Base-by-base conservation (phyloP, 1,140 invertebrate species). In the Eulimnadia texana region DNA sequence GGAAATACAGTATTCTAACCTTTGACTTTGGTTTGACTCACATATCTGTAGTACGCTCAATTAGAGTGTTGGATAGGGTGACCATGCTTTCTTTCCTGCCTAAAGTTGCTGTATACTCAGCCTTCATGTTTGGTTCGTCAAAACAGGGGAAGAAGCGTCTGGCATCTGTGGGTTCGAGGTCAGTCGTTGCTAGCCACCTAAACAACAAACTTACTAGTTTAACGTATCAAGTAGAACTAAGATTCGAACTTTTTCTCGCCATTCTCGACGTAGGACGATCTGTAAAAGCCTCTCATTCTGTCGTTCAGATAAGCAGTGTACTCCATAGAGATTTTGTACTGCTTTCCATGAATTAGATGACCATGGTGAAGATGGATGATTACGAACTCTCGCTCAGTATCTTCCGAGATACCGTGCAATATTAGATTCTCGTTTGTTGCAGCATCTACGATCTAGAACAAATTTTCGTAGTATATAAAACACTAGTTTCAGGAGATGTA, bases 101-200 rank as follows among this genome's bases (percentile, higher is more conserved):
- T 1, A 83, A 58, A 2, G 72, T 72, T 33, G 79, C 71, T 33
- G 68, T 69, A 66, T 80, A 82, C 24, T 69, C 76, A 0, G 79
- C 76, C 74, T 95, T 96, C 64, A 87, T 81, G 1, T 74, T 78
- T 0, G 93, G 91, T 69, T 95, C 90, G 71, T 97, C 92, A 72
- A 94, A 93, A 69, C 91, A 94, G 0, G 93, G 93, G 70, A 96
- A 95, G 56, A 90, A 79, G 25, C 80, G 79, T 23, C 89, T 77
- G 0, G 91, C 91, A 70, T 89, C 82, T 60, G 86, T 87, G 0
- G 88, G 25, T 23, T 63, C 89, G 28, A 61, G 42, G 20, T 61
- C 50, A 19, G 51, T 76, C 0, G 56, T 63, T n/a, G 61, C 61
- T 23, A 64, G 54, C 16, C 56, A 60, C 33, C 57, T 67, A n/a